phyloP scores from a whole-genome alignment of 2,888 invertebrate genomes.

The Nebria brevicollis region DNA sequence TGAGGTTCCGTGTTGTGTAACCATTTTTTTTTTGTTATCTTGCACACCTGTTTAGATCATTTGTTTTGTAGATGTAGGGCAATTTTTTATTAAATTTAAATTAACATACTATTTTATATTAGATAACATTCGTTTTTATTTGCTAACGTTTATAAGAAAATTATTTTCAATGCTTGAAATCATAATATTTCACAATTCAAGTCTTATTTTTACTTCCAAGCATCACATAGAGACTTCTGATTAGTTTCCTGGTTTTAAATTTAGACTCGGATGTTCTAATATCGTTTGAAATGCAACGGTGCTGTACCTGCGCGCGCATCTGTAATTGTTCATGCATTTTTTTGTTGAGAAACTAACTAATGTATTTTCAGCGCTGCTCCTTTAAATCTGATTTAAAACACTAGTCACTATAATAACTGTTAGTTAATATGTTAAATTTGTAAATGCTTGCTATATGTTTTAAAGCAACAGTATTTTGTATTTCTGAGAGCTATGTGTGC shows the following conservation, averaged over 20 bases:
- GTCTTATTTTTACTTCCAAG: neutral
- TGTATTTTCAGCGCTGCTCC: neutral
- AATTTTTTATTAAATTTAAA: neutral
- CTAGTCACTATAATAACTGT: neutral
- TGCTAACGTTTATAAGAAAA: neutral
- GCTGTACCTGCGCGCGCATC: neutral
- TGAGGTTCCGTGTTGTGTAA: slow-evolving; percentile 40
- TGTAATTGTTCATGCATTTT: neutral
- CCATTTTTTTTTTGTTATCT: slow-evolving; percentile 14
- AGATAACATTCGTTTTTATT: neutral
- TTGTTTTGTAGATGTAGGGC: slow-evolving; percentile 11
- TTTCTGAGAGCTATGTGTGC: neutral
- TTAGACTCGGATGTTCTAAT: neutral
- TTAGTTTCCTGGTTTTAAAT: neutral
- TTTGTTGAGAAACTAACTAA: neutral
- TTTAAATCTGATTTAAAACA: neutral
- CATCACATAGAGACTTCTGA: neutral
- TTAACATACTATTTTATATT: neutral
- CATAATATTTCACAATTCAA: neutral
- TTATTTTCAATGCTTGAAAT: neutral
- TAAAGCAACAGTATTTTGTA: neutral
- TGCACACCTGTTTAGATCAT: slow-evolving; percentile 24
- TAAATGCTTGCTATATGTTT: neutral
- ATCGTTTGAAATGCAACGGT: neutral
- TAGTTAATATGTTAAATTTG: neutral